These are phyloP conservation scores for Rhynchomys soricoides DNA, from an alignment of 2,113 vertebrate species.

Conservation along the genomic window DNA sequence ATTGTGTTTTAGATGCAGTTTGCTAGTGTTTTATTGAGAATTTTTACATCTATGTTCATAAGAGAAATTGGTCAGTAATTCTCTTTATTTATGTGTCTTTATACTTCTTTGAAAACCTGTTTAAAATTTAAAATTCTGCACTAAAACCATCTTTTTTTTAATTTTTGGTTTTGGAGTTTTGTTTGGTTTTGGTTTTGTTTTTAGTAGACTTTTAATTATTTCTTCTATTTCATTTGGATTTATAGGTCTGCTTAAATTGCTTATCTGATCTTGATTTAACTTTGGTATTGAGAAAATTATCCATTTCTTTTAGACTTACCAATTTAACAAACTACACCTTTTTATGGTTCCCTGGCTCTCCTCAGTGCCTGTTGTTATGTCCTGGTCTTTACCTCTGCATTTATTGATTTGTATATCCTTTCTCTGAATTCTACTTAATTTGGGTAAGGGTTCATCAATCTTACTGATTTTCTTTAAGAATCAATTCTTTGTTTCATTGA, in stretches of 20 bases:
- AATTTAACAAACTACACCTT: neutral
- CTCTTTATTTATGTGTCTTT: neutral
- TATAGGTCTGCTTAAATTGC: neutral
- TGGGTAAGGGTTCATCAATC: neutral
- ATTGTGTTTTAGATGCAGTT: neutral
- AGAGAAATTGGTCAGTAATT: neutral
- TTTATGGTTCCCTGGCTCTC: neutral
- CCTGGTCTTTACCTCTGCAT: neutral
- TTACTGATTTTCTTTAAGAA: neutral
- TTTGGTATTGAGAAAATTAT: neutral
- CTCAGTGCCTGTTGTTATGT: neutral
- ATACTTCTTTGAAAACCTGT: neutral
- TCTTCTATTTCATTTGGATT: neutral
- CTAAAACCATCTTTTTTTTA: neutral
- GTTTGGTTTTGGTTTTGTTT: neutral
- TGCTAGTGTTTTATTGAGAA: neutral
- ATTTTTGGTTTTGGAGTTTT: neutral
- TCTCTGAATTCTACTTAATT: neutral
- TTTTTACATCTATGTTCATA: neutral
- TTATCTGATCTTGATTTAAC: neutral
- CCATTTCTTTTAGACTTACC: neutral
- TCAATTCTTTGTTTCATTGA: neutral
- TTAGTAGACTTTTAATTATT: neutral
- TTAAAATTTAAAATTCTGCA: neutral
- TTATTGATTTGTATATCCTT: neutral